Evolutionary conservation across 1,140 invertebrate genomes (phyloP).

Genomic region (Ylistrum balloti): DNA sequence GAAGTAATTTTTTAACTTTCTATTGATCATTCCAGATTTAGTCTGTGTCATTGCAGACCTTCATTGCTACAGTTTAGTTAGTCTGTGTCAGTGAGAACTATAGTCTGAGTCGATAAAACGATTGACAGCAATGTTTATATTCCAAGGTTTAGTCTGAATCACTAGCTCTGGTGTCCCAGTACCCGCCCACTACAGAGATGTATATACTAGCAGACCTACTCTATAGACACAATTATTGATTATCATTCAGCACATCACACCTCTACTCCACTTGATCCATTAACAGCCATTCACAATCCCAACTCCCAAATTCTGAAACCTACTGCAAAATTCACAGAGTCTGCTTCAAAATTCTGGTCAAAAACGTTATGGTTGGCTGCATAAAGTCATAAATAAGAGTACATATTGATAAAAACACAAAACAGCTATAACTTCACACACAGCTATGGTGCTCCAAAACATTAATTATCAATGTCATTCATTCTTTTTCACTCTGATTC

Average conservation of each 20-base stretch:
- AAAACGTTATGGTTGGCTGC: too few relatives aligned
- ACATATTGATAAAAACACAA: too few relatives aligned
- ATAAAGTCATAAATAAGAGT: too few relatives aligned
- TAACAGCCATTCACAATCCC: neutral
- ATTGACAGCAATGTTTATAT: neutral
- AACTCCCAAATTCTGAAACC: neutral
- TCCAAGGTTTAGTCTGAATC: neutral
- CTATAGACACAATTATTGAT: neutral
- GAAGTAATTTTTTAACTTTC: too few relatives aligned
- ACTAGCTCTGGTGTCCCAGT: neutral
- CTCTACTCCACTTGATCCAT: neutral
- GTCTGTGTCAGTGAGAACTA: neutral
- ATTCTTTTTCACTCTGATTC: too few relatives aligned
- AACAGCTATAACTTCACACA: too few relatives aligned
- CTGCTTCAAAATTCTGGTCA: too few relatives aligned
- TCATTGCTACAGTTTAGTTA: too few relatives aligned
- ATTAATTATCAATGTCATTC: too few relatives aligned
- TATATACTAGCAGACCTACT: slow-evolving; percentile 4
- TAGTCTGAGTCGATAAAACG: neutral
- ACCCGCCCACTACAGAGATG: neutral
- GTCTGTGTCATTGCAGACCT: too few relatives aligned
- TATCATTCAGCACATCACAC: neutral
- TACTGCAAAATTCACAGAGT: too few relatives aligned
- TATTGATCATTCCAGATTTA: neutral
- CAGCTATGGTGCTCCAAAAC: too few relatives aligned